Percentiles rank a stretch among this genome's conserved stretches.
Evolutionary conservation across 2,113 vertebrate genomes (phyloP).

Genomic region (Neolamprologus falcicula): DNA sequence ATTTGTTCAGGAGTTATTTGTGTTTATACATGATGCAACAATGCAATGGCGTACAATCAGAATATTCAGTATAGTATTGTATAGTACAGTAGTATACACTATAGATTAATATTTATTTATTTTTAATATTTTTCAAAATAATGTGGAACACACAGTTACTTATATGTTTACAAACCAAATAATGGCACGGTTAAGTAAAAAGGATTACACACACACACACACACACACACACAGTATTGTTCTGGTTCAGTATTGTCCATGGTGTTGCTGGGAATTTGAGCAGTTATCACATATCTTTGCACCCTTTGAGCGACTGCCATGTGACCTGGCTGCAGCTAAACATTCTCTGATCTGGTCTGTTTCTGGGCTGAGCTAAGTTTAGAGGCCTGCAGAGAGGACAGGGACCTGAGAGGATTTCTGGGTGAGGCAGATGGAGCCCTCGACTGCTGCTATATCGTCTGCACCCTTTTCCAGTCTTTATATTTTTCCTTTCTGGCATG

Average conservation of each 20-base stretch:
- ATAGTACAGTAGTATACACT: background rate
- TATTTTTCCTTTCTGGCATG: conserved; percentile 48
- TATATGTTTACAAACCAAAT: background rate
- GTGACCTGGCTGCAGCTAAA: conserved; percentile 31
- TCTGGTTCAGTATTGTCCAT: conserved; percentile 1
- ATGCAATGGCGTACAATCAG: background rate
- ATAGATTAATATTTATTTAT: background rate
- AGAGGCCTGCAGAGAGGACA: conserved; percentile 46
- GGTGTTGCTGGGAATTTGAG: conserved; percentile 32
- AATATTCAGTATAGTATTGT: background rate
- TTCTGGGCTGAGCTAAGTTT: conserved; percentile 67
- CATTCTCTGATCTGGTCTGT: conserved; percentile 39
- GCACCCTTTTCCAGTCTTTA: conserved; percentile 12
- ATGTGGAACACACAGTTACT: background rate
- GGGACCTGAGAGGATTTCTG: conserved; percentile 43
- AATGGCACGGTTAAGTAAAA: background rate
- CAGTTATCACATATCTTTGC: conserved; percentile 57
- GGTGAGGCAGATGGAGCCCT: conserved; percentile 24
- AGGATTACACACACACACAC: background rate
- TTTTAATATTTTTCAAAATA: background rate
- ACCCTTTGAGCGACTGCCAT: conserved; percentile 44
- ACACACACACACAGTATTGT: background rate
- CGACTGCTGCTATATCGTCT: background rate
- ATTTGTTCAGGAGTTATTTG: background rate
- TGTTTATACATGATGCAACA: background rate